These are phyloP conservation scores for Chironomus striatipennis DNA, from an alignment of 1,140 invertebrate genomes.

Conservation along the genomic window DNA sequence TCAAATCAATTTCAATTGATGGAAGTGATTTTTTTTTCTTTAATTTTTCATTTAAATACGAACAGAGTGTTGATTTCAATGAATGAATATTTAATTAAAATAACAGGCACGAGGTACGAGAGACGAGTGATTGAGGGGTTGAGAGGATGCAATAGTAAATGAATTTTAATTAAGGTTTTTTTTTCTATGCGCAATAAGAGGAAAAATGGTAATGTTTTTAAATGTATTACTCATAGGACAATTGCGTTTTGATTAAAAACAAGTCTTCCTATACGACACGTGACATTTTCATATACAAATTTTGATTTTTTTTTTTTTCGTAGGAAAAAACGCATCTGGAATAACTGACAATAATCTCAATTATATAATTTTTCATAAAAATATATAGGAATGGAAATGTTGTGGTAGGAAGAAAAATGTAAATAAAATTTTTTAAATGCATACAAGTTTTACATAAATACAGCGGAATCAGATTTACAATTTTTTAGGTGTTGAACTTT, in stretches of 20 bases:
- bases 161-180: conserved; percentile 14
- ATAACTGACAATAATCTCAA: conserved; percentile 7
- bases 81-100: conserved; percentile 15
- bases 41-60: neutral
- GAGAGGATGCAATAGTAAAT: neutral
- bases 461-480: neutral
- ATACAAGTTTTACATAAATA: no score
- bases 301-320: neutral
- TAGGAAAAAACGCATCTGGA: neutral
- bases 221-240: neutral
- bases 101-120: neutral
- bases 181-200: neutral
- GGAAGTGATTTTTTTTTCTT: neutral
- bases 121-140: neutral
- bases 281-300: neutral
- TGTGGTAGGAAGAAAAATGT: conserved; percentile 1
- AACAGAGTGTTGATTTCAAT: conserved; percentile 13
- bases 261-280: neutral
- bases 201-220: no score
- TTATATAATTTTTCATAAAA: neutral
- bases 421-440: neutral
- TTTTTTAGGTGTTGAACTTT: conserved; percentile 1
- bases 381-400: neutral
- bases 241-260: neutral
- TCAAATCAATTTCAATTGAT: neutral